phyloP scores from a whole-genome alignment of 1,140 invertebrate species.

The Hydropsyche tenuis region DNA sequence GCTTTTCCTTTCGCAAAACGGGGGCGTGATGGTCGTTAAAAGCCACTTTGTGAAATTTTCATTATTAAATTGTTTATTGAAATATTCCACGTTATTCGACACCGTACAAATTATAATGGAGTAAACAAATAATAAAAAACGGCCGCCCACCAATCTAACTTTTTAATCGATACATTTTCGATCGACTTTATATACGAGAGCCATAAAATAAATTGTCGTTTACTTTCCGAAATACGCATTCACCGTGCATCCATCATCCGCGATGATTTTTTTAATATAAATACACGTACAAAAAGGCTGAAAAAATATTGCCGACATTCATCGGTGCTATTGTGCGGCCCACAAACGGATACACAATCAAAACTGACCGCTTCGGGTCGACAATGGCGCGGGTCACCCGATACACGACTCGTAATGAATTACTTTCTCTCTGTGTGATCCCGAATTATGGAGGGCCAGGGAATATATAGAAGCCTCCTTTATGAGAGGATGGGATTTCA shows the following conservation, averaged over 20 bases:
- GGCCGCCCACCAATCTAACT: too few species aligned
- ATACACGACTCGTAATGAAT: constrained; percentile 26
- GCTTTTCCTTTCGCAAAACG: too few species aligned
- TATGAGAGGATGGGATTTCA: too few species aligned
- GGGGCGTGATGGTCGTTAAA: constrained; percentile 1
- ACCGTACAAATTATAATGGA: neutral
- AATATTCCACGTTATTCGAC: neutral
- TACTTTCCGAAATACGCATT: too few species aligned
- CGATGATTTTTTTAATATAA: too few species aligned
- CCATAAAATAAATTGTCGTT: too few species aligned
- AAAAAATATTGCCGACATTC: constrained; percentile 19
- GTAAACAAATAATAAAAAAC: too few species aligned
- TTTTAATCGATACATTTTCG: too few species aligned
- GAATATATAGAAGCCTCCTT: neutral
- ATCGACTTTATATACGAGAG: too few species aligned
- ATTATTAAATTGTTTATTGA: constrained; percentile 14
- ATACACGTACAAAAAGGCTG: neutral
- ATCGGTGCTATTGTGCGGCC: neutral
- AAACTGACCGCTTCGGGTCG: constrained; percentile 10
- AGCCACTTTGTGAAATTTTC: constrained; percentile 4
- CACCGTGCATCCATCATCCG: too few species aligned
- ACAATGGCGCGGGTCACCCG: constrained; percentile 9
- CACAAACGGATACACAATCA: constrained; percentile 17
- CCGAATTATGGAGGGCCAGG: neutral
- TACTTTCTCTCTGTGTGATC: constrained; percentile 1